These are phyloP conservation scores for Mirounga angustirostris DNA, from an alignment of 2,113 vertebrate species.

Conservation along the genomic window DNA sequence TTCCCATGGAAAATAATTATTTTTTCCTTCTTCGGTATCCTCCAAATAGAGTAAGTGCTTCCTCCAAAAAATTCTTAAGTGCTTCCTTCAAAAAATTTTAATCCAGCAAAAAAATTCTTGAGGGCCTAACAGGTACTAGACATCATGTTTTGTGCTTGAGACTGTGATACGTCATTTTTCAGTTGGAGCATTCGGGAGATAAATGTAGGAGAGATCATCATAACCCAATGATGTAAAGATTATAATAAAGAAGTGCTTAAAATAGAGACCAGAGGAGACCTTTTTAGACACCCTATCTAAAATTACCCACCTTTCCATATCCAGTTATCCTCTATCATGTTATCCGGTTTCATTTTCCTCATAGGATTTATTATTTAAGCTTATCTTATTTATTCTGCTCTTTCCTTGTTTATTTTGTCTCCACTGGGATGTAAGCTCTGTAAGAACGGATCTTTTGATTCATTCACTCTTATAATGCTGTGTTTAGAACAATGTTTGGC, in stretches of 20 bases:
- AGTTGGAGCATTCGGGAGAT: background rate
- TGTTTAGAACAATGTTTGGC: background rate
- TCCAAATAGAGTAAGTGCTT: background rate
- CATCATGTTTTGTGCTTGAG: slow-evolving; percentile 33
- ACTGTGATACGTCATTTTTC: background rate
- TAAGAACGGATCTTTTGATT: background rate
- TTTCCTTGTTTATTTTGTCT: slow-evolving; percentile 56
- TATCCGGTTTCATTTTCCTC: background rate
- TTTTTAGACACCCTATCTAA: background rate
- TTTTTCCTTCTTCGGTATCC: background rate
- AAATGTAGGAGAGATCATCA: background rate
- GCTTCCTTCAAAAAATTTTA: background rate
- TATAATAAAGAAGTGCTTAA: slow-evolving; percentile 24
- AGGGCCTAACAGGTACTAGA: background rate
- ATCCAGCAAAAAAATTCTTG: slow-evolving; percentile 50
- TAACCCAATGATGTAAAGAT: background rate
- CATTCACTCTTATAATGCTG: slow-evolving; percentile 6
- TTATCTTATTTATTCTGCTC: slow-evolving; percentile 5
- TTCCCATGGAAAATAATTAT: background rate
- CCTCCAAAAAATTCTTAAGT: background rate
- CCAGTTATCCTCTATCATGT: background rate
- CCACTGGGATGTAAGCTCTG: background rate
- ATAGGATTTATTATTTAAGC: slow-evolving; percentile 11
- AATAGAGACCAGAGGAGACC: background rate
- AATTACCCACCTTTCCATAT: background rate